Evolutionary conservation across 2,888 invertebrate genomes (phyloP).

Genomic region (Caenorhabditis panamensis): DNA sequence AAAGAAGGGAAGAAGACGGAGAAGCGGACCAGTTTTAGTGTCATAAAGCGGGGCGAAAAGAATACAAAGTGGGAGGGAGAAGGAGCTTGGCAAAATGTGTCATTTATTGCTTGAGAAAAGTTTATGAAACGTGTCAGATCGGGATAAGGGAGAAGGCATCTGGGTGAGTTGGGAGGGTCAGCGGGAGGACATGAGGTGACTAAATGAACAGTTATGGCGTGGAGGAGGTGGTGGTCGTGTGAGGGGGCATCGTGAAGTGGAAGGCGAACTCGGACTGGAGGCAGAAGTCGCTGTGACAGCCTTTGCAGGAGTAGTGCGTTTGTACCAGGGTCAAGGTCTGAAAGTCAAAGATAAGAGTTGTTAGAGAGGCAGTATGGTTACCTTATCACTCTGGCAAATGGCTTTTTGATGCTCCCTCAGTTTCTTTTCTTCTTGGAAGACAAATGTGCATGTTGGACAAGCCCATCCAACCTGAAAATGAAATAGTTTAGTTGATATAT

Average conservation of each 20-base stretch:
- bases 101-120: conserved; percentile 6
- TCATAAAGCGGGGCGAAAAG: conserved; percentile 49
- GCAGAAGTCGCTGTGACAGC: conserved; percentile 72
- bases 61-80: conserved; percentile 10
- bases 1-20: not conserved
- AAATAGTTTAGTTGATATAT: not conserved
- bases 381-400: conserved; percentile 41
- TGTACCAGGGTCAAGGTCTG: conserved; percentile 77
- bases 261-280: conserved; percentile 72
- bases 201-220: conserved; percentile 15
- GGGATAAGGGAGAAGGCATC: conserved; percentile 35
- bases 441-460: conserved; percentile 78
- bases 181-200: conserved; percentile 41
- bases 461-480: conserved; percentile 81
- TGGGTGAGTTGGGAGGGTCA: conserved; percentile 15
- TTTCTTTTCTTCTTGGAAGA: conserved; percentile 79
- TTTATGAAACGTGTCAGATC: not conserved
- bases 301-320: conserved; percentile 77
- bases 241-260: conserved; percentile 47
- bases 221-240: conserved; percentile 8
- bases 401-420: conserved; percentile 76
- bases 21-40: conserved; percentile 43
- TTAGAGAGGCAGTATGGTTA: not conserved
- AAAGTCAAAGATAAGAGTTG: conserved; percentile 9
- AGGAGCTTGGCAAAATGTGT: conserved; percentile 3